Evolutionary conservation across 2,113 vertebrate genomes (phyloP).

Genomic region (Pseudorasbora parva): DNA sequence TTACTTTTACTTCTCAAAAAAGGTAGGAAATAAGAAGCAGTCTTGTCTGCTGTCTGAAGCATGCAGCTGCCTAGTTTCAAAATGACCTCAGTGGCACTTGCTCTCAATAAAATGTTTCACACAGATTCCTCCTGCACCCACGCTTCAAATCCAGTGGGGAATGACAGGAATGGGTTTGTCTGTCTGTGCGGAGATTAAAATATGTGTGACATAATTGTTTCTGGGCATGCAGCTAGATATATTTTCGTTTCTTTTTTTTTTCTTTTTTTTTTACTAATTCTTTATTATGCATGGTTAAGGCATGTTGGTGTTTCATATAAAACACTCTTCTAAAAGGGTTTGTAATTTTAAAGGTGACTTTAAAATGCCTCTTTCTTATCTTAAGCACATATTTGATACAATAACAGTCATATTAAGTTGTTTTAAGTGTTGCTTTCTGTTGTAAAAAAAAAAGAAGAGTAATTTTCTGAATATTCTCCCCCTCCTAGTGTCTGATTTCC

Average conservation of each 20-base stretch:
- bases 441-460: slow-evolving; percentile 16
- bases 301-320: neutral
- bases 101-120: slow-evolving; percentile 74
- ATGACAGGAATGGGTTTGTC: slow-evolving; percentile 18
- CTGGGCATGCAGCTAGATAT: slow-evolving; percentile 36
- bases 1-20: slow-evolving; percentile 50
- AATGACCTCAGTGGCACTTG: slow-evolving; percentile 72
- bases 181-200: slow-evolving; percentile 4
- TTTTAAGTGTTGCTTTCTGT: slow-evolving; percentile 47
- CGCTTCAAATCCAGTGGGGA: slow-evolving; percentile 33
- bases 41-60: slow-evolving; percentile 16
- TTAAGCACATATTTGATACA: neutral
- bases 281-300: neutral
- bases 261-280: neutral
- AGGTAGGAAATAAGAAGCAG: neutral
- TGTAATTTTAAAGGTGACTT: no score
- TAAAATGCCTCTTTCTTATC: neutral
- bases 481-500: slow-evolving; percentile 62
- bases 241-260: neutral
- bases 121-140: slow-evolving; percentile 70
- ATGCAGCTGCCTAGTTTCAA: slow-evolving; percentile 67
- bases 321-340: neutral
- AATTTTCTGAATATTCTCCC: slow-evolving; percentile 50
- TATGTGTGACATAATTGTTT: slow-evolving; percentile 21
- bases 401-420: neutral